Conservation (phyloP, 2,797 vertebrate genomes). For the Epinephelus malabaricus region DNA sequence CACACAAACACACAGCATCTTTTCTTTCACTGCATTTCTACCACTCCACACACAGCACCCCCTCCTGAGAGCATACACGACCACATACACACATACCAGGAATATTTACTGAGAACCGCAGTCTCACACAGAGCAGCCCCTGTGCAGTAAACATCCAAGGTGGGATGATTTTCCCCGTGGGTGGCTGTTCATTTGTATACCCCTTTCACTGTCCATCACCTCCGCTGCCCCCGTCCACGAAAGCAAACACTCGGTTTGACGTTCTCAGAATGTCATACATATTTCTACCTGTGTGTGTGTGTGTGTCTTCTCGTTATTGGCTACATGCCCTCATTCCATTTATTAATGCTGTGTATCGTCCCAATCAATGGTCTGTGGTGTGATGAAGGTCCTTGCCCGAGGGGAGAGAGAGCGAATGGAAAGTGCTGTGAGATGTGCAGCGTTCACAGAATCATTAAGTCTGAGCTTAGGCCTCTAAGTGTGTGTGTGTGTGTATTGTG, state of each 20-base stretch:
- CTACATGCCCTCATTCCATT: conserved; percentile 44
- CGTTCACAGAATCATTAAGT: conserved; percentile 71
- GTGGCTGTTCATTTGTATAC: conserved; percentile 79
- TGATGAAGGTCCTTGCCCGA: conserved; percentile 76
- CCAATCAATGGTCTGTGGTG: conserved; percentile 59
- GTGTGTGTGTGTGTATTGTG: conserved; percentile 24
- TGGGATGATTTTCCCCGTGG: conserved; percentile 79
- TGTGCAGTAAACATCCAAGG: conserved; percentile 77
- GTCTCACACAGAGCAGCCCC: conserved; percentile 71
- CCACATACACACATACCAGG: conserved; percentile 77
- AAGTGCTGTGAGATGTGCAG: conserved; percentile 57
- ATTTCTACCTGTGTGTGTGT: conserved; percentile 39
- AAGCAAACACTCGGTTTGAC: conserved; percentile 64
- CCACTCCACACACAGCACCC: conserved; percentile 42
- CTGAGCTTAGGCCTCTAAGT: conserved; percentile 35
- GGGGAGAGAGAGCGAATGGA: conserved; percentile 62
- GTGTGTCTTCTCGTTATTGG: conserved; percentile 11
- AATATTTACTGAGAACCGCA: conserved; percentile 78
- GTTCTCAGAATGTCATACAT: conserved; percentile 51
- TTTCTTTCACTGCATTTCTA: conserved; percentile 62
- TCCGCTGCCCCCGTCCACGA: conserved; percentile 51
- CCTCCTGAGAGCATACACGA: conserved; percentile 54
- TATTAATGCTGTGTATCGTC: conserved; percentile 72
- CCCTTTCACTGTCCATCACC: conserved; percentile 76
- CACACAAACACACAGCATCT: conserved; percentile 49